These are phyloP conservation scores for Vidua chalybeata DNA, from an alignment of 2,113 vertebrate genomes.

Conservation along the genomic window DNA sequence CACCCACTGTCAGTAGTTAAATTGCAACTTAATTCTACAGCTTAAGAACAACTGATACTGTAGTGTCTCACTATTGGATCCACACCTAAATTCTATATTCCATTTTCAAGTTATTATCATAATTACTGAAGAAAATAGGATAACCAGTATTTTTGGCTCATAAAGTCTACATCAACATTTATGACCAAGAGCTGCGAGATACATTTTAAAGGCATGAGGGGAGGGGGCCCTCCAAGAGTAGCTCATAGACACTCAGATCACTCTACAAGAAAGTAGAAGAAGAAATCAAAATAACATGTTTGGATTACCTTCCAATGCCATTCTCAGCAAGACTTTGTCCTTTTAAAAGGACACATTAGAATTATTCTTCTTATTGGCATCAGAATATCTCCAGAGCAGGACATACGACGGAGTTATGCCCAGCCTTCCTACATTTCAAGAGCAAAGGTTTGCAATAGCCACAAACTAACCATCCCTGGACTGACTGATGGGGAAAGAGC, in stretches of 20 bases:
- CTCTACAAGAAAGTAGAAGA: neutral
- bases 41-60: neutral
- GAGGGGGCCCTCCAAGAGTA: neutral
- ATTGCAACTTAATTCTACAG: neutral
- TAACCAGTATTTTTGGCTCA: neutral
- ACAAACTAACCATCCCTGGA: neutral
- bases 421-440: neutral
- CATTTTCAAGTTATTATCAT: neutral
- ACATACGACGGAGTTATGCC: neutral
- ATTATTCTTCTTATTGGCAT: neutral
- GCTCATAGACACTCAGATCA: neutral
- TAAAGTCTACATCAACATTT: neutral
- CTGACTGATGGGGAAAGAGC: neutral
- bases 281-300: neutral
- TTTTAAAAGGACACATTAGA: neutral
- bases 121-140: neutral
- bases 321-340: neutral
- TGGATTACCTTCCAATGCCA: neutral
- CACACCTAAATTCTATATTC: neutral
- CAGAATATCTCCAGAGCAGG: neutral
- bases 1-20: neutral
- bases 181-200: neutral
- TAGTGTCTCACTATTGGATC: neutral
- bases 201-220: neutral
- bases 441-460: rapidly evolving